Conservation (phyloP, 2,888 invertebrate genomes). For the Mayetiola destructor region DNA sequence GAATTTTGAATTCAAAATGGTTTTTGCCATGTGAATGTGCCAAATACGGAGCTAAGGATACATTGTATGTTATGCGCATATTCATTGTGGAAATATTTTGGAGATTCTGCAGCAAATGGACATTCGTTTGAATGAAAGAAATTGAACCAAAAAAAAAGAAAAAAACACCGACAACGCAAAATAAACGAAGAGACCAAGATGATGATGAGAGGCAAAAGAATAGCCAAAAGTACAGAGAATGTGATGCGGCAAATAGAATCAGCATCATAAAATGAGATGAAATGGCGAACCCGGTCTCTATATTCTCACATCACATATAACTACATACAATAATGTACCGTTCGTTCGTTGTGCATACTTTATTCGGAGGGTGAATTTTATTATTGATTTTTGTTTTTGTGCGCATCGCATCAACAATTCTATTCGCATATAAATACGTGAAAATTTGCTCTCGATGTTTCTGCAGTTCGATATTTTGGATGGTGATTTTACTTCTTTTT, state of each 20-base stretch:
- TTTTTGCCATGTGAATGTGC: not conserved
- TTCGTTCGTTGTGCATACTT: not conserved
- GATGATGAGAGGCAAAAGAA: too few relatives aligned
- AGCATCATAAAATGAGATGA: too few relatives aligned
- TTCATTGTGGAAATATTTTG: not conserved
- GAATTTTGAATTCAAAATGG: too few relatives aligned
- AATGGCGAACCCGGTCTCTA: too few relatives aligned
- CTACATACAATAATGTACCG: too few relatives aligned
- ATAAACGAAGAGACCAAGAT: too few relatives aligned
- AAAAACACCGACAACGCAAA: too few relatives aligned
- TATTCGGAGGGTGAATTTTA: conserved; percentile 10
- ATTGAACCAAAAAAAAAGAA: not conserved
- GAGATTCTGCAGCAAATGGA: not conserved
- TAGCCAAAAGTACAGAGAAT: not conserved
- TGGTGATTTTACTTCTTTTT: not conserved
- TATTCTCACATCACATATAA: too few relatives aligned
- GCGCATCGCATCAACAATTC: not conserved
- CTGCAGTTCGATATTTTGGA: too few relatives aligned
- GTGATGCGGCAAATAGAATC: too few relatives aligned
- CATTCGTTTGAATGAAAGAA: not conserved
- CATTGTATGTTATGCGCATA: not conserved
- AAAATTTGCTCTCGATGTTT: not conserved
- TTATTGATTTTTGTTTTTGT: conserved; percentile 7
- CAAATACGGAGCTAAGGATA: not conserved
- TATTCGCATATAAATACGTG: too few relatives aligned